Conservation (phyloP, 2,113 vertebrate genomes). For the Bombycilla garrulus region DNA sequence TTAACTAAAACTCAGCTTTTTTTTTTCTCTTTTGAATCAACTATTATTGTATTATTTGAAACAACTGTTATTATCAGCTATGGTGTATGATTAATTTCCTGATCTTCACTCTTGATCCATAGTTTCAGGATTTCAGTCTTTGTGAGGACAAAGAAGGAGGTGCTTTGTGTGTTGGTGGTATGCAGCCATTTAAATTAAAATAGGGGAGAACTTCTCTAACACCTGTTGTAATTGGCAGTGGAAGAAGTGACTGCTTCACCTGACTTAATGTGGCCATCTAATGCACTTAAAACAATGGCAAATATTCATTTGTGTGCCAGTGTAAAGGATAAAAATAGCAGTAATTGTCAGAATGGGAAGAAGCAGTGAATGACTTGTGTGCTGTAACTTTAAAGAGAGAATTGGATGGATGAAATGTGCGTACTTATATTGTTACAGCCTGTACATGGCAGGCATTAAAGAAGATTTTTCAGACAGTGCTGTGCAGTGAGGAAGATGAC, state of each 20-base stretch:
- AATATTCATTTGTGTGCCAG: not conserved
- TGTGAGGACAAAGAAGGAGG: not conserved
- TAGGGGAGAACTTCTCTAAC: not conserved
- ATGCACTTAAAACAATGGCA: not conserved
- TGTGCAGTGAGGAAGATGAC: not conserved
- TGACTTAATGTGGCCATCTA: not conserved
- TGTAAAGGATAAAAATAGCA: not conserved
- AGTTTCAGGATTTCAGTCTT: not conserved
- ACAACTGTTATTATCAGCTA: rapidly evolving
- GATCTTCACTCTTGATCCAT: not conserved
- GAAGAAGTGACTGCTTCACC: not conserved
- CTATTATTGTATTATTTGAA: not conserved
- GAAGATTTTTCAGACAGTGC: not conserved
- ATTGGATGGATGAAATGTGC: not conserved
- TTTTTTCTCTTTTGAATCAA: not conserved
- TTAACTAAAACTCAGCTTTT: not conserved
- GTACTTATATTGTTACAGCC: not conserved
- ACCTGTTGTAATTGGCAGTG: not conserved
- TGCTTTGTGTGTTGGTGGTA: not conserved
- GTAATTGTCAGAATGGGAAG: not conserved
- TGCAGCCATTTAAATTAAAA: not conserved
- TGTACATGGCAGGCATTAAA: not conserved
- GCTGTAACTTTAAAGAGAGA: not conserved
- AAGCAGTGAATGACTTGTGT: not conserved
- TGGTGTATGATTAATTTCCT: not conserved